Evolutionary conservation across 2,888 invertebrate genomes (phyloP).

Genomic region (Nomada fabriciana): DNA sequence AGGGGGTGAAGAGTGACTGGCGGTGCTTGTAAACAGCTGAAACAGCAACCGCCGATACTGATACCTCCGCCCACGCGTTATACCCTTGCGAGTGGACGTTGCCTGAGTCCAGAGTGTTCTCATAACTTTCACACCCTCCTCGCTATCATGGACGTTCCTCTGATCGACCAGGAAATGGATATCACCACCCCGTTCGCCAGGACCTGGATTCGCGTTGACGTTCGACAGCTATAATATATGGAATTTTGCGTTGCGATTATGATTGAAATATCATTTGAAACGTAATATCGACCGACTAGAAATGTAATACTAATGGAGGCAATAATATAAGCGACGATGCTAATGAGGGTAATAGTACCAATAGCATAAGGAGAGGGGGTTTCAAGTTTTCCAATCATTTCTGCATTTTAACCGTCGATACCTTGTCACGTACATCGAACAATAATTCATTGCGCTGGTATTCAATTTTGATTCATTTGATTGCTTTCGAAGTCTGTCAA

Average conservation of each 20-base stretch:
- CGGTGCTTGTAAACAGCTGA: conserved; percentile 71
- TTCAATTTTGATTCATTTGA: too few species aligned
- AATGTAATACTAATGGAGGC: too few species aligned
- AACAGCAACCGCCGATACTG: conserved; percentile 65
- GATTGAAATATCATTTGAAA: not conserved
- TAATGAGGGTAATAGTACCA: too few species aligned
- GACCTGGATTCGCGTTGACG: not conserved
- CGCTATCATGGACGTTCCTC: conserved; percentile 27
- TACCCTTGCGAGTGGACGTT: conserved; percentile 48
- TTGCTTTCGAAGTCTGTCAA: not conserved
- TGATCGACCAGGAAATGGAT: conserved; percentile 26
- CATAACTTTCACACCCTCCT: conserved; percentile 57
- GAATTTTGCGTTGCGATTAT: conserved; percentile 2
- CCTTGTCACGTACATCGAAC: too few species aligned
- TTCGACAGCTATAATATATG: not conserved
- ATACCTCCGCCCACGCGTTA: conserved; percentile 50
- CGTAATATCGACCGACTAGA: too few species aligned
- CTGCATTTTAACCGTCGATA: too few species aligned
- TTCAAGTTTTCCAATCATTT: too few species aligned
- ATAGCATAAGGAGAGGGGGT: too few species aligned
- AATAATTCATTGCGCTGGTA: too few species aligned
- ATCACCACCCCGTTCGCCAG: conserved; percentile 19
- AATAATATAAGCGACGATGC: too few species aligned
- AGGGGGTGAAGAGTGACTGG: conserved; percentile 35
- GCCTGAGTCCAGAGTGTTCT: conserved; percentile 44